Evolutionary conservation across 2,113 vertebrate genomes (phyloP).

Genomic region (Brachirus orientalis): DNA sequence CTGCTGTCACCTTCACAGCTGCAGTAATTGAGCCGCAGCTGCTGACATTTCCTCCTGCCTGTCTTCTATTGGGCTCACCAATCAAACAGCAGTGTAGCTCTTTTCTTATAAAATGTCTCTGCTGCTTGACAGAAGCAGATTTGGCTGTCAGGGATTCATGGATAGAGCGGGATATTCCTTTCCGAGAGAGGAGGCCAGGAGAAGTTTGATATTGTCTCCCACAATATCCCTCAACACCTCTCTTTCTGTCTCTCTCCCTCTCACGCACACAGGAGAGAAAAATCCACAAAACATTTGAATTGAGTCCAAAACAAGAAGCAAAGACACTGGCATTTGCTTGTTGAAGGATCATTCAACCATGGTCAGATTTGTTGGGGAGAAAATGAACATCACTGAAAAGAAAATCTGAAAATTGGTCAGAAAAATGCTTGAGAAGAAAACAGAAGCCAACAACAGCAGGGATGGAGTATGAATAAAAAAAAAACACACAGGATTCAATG

Average conservation of each 20-base stretch:
- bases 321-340: neutral
- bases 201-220: slow-evolving; percentile 18
- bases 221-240: neutral
- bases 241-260: no score
- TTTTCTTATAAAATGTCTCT: slow-evolving; percentile 26
- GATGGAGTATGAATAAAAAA: no score
- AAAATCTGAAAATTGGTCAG: neutral
- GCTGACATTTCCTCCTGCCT: slow-evolving; percentile 52
- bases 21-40: slow-evolving; percentile 65
- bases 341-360: neutral
- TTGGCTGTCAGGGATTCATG: slow-evolving; percentile 41
- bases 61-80: slow-evolving; percentile 50
- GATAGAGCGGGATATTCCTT: slow-evolving; percentile 30
- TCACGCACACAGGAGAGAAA: neutral
- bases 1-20: slow-evolving; percentile 44
- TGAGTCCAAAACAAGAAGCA: neutral
- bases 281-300: neutral
- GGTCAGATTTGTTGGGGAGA: neutral
- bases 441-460: no score
- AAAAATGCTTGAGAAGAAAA: no score
- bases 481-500: no score
- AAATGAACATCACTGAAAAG: neutral
- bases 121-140: slow-evolving; percentile 26
- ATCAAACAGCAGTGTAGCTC: slow-evolving; percentile 38
- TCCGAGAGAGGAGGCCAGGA: neutral